Evolutionary conservation across 2,888 invertebrate genomes (phyloP).

Genomic region (Cryptosula pallasiana): DNA sequence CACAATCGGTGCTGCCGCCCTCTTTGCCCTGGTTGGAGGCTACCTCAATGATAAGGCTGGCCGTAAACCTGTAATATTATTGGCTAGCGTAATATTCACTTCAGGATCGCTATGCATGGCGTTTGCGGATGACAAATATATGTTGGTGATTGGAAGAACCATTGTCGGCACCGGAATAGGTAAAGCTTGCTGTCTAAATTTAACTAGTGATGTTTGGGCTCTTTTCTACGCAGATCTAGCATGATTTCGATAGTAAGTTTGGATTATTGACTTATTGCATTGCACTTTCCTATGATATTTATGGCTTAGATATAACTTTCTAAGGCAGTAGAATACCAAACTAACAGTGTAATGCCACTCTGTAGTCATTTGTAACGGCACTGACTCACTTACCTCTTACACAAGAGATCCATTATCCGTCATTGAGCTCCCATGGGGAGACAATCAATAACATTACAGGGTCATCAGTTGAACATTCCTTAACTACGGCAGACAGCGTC

Average conservation of each 20-base stretch:
- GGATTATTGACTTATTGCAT: too few relatives aligned
- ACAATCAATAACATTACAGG: background rate
- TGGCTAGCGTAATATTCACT: slow-evolving; percentile 56
- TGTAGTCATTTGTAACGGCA: too few relatives aligned
- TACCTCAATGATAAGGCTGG: slow-evolving; percentile 56
- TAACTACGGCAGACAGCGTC: background rate
- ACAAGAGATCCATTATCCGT: background rate
- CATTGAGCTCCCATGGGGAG: background rate
- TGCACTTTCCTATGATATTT: too few relatives aligned
- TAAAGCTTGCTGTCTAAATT: too few relatives aligned
- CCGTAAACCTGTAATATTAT: slow-evolving; percentile 56
- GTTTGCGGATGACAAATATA: slow-evolving; percentile 44
- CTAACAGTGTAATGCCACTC: too few relatives aligned
- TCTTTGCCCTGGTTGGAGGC: slow-evolving; percentile 55
- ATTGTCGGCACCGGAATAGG: slow-evolving; percentile 57
- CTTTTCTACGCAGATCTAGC: too few relatives aligned
- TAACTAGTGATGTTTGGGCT: too few relatives aligned
- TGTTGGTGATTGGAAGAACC: slow-evolving; percentile 53
- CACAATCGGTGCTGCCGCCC: slow-evolving; percentile 55
- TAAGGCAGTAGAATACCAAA: too few relatives aligned
- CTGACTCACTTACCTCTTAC: too few relatives aligned
- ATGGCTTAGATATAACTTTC: too few relatives aligned
- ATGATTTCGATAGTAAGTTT: too few relatives aligned
- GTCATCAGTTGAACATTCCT: background rate
- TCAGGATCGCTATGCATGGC: slow-evolving; percentile 56